These are phyloP conservation scores for Cygnus olor DNA, from an alignment of 2,797 vertebrate species.

Conservation along the genomic window DNA sequence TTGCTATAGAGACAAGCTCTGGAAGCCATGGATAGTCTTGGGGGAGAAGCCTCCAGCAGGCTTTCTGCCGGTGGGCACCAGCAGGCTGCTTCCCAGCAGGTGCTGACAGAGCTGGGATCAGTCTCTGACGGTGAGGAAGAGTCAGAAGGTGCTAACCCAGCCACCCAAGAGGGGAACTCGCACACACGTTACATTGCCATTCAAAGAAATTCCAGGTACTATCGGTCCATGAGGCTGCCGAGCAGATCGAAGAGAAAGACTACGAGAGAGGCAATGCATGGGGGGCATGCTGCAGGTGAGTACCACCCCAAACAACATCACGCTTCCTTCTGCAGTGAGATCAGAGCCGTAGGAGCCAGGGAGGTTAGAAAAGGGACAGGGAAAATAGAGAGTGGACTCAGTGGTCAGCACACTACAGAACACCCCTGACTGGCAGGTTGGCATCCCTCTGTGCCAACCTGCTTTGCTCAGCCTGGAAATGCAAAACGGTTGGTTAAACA, in stretches of 20 bases:
- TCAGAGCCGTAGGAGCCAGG: neutral
- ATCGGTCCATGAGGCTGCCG: conserved; percentile 67
- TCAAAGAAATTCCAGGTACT: conserved; percentile 81
- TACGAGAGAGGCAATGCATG: neutral
- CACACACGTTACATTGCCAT: conserved; percentile 29
- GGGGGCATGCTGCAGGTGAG: conserved; percentile 65
- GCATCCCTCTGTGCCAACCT: neutral
- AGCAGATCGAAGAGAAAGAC: conserved; percentile 47
- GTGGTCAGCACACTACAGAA: neutral
- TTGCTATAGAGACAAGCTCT: conserved; percentile 72
- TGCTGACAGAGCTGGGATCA: neutral
- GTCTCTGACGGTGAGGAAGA: conserved; percentile 55
- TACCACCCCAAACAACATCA: neutral
- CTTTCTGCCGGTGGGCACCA: neutral
- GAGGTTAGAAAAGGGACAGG: neutral
- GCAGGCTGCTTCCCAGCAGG: neutral
- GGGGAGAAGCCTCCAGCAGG: neutral
- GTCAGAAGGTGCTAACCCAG: neutral
- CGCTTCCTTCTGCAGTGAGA: neutral
- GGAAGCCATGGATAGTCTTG: conserved; percentile 13
- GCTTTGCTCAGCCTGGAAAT: neutral
- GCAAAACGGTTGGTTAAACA: neutral
- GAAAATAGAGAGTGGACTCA: neutral
- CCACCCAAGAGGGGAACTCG: neutral
- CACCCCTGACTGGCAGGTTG: neutral